A percentile compares a stretch with the other conserved stretches of the same genome.
These are phyloP conservation scores for Heliconius congener DNA, from an alignment of 1,140 invertebrate species.

Conservation along the genomic window DNA sequence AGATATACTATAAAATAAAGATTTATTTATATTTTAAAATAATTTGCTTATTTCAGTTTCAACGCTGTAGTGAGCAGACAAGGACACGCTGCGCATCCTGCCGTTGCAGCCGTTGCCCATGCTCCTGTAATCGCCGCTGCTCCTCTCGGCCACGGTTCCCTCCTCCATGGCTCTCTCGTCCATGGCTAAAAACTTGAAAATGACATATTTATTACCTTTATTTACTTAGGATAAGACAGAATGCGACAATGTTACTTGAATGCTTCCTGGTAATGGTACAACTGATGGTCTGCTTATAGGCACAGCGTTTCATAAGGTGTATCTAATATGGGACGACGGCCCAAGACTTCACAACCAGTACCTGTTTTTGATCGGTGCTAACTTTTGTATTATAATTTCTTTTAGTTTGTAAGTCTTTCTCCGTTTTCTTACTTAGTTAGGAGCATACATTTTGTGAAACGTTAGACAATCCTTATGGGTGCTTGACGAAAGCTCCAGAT, in stretches of 20 bases:
- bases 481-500: conserved; percentile 57
- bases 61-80: conserved; percentile 79
- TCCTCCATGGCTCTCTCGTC: conserved; percentile 54
- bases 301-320: conserved; percentile 73
- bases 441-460: conserved; percentile 76
- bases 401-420: conserved; percentile 71
- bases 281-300: conserved; percentile 51
- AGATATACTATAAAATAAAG: too few species aligned
- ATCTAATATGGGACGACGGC: conserved; percentile 62
- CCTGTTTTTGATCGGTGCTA: conserved; percentile 44
- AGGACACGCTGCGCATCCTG: conserved; percentile 71
- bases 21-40: neutral
- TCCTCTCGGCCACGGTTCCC: conserved; percentile 55
- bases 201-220: conserved; percentile 62
- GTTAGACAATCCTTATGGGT: conserved; percentile 63
- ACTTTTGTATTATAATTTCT: conserved; percentile 77
- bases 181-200: conserved; percentile 56
- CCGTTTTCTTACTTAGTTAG: conserved; percentile 55
- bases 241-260: conserved; percentile 59
- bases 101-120: conserved; percentile 52
- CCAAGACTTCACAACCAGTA: conserved; percentile 58
- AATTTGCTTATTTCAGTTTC: conserved; percentile 57
- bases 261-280: conserved; percentile 50
- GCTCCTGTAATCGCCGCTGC: conserved; percentile 56
- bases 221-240: conserved; percentile 66